Conservation (phyloP, 2,797 vertebrate genomes). For the Pteropus rufus region DNA sequence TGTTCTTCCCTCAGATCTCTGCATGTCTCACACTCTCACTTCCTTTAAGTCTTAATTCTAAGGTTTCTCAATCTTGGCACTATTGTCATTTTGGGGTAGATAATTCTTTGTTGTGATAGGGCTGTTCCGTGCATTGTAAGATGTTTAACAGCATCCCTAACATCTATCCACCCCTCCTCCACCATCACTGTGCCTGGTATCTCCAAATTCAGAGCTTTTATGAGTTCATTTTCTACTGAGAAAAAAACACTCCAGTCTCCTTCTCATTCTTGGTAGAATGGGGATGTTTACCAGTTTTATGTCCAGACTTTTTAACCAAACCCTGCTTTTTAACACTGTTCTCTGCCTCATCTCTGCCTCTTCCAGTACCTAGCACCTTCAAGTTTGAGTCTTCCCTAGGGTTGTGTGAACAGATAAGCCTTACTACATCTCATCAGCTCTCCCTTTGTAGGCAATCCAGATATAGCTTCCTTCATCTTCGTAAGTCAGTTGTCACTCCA, state of each 20-base stretch:
- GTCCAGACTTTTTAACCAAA: neutral
- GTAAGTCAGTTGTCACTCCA: neutral
- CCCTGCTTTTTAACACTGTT: neutral
- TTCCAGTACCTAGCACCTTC: neutral
- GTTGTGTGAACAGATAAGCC: neutral
- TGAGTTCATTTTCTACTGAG: neutral
- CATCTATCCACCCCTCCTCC: neutral
- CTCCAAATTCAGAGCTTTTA: neutral
- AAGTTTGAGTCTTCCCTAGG: neutral
- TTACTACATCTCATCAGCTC: neutral
- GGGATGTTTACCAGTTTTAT: constrained; percentile 3
- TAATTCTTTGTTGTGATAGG: neutral
- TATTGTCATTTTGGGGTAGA: neutral
- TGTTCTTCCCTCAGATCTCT: neutral
- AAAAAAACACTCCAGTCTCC: neutral
- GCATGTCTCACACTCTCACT: neutral
- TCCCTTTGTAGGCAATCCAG: neutral
- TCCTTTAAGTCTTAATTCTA: neutral
- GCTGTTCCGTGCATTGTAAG: no score
- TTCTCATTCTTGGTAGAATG: neutral
- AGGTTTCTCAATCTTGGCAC: neutral
- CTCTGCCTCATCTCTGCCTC: neutral
- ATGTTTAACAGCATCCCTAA: no score
- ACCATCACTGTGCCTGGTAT: neutral
- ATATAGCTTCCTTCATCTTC: neutral